Percentiles rank a stretch among this genome's conserved stretches.
phyloP scores from a whole-genome alignment of 2,113 vertebrate species.

The Eleginops maclovinus region DNA sequence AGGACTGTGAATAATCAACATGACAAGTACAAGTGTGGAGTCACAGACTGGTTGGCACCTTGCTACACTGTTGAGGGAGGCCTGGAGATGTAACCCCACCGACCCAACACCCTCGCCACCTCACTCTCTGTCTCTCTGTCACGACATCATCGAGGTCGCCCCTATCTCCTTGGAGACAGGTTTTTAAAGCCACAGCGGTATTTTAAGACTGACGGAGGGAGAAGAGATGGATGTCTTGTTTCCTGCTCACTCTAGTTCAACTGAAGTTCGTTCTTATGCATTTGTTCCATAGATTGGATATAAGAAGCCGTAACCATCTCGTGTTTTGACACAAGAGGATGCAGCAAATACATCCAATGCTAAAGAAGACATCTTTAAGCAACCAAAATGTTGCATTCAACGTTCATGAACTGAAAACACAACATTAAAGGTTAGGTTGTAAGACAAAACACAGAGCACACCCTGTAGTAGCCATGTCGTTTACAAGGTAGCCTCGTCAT shows the following conservation, averaged over 20 bases:
- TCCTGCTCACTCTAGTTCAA: slow-evolving; percentile 15
- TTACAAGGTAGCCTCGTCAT: too few relatives aligned
- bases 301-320: too few relatives aligned
- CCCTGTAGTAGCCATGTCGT: too few relatives aligned
- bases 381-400: too few relatives aligned
- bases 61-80: slow-evolving; percentile 56
- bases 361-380: too few relatives aligned
- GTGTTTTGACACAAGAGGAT: too few relatives aligned
- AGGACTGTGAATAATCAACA: slow-evolving; percentile 54
- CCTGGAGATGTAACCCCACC: slow-evolving; percentile 47
- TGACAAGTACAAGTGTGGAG: slow-evolving; percentile 58
- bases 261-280: slow-evolving; percentile 22
- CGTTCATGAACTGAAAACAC: too few relatives aligned
- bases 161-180: slow-evolving; percentile 53
- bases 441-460: too few relatives aligned
- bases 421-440: too few relatives aligned
- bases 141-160: slow-evolving; percentile 44
- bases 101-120: slow-evolving; percentile 30
- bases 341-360: too few relatives aligned
- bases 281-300: not conserved
- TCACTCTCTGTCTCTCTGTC: slow-evolving; percentile 30
- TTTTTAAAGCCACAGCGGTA: slow-evolving; percentile 32
- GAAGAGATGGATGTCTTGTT: slow-evolving; percentile 38
- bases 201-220: slow-evolving; percentile 48
- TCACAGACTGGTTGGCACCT: slow-evolving; percentile 53